A percentile compares a stretch with the other conserved stretches of the same genome.
Conservation (phyloP, 2,797 vertebrate genomes). For the Lycodopsis pacificus region DNA sequence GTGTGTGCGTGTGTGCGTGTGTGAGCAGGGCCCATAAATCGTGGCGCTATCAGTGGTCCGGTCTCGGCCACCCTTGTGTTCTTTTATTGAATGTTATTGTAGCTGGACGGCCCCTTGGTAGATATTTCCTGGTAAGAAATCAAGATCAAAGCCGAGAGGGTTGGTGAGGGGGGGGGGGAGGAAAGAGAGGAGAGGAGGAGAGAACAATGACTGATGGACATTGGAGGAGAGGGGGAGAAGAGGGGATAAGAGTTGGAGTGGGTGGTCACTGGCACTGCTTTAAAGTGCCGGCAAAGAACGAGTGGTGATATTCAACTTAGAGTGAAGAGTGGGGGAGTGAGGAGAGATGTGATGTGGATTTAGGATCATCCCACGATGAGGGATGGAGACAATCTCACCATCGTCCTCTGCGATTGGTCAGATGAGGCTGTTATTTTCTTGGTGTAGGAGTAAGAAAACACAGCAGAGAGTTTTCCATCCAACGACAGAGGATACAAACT, state of each 20-base stretch:
- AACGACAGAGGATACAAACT: constrained; percentile 8
- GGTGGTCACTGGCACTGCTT: constrained; percentile 72
- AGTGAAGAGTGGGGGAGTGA: constrained; percentile 66
- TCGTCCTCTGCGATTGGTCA: constrained; percentile 55
- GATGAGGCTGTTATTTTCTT: constrained; percentile 44
- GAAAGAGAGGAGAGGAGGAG: constrained; percentile 50
- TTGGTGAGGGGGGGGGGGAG: constrained; percentile 2
- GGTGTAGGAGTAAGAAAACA: constrained; percentile 56
- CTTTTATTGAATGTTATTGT: constrained; percentile 80
- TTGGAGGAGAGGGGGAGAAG: constrained; percentile 64
- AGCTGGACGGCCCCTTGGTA: constrained; percentile 66
- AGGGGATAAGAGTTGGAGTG: constrained; percentile 74
- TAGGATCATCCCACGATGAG: constrained; percentile 70
- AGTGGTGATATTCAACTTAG: constrained; percentile 66
- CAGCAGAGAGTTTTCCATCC: constrained; percentile 10
- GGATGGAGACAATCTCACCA: constrained; percentile 58
- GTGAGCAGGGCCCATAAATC: constrained; percentile 73
- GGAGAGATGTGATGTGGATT: constrained; percentile 73
- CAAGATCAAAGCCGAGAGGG: constrained; percentile 70
- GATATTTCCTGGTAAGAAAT: constrained; percentile 80
- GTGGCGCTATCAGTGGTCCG: constrained; percentile 67
- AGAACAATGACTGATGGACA: constrained; percentile 77
- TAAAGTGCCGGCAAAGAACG: constrained; percentile 60
- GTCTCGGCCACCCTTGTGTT: constrained; percentile 75
- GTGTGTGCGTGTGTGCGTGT: neutral